phyloP scores from a whole-genome alignment of 2,113 vertebrate species.

The Narcine bancroftii region DNA sequence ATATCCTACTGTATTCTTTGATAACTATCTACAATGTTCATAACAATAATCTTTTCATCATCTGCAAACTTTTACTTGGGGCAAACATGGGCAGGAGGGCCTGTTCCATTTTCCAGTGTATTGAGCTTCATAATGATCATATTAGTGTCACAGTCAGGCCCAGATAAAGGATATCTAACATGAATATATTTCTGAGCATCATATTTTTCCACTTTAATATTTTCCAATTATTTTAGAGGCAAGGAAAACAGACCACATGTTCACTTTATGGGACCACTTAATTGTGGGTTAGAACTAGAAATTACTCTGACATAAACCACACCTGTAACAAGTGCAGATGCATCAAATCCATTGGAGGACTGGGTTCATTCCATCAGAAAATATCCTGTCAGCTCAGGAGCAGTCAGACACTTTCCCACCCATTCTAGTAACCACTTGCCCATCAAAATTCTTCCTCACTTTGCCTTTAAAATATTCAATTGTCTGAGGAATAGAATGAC shows the following conservation, averaged over 20 bases:
- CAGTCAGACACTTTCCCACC: no score
- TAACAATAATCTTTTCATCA: no score
- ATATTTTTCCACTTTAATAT: neutral
- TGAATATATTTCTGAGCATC: neutral
- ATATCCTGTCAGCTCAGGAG: neutral
- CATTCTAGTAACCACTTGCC: no score
- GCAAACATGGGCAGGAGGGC: no score
- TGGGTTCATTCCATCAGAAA: neutral
- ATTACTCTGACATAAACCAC: neutral
- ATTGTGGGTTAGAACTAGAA: neutral
- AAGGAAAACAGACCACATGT: neutral
- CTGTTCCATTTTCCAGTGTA: neutral
- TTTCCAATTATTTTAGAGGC: neutral
- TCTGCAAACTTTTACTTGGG: no score
- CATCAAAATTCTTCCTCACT: no score
- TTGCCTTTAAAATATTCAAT: no score
- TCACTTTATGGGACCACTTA: neutral
- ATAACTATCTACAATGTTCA: no score
- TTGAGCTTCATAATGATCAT: neutral
- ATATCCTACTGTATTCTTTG: no score
- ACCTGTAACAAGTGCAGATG: neutral
- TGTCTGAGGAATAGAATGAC: no score
- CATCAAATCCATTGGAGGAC: neutral
- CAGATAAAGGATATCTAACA: no score
- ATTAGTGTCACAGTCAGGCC: neutral